A percentile compares a stretch with the other conserved stretches of the same genome.
phyloP scores from a whole-genome alignment of 2,113 vertebrate genomes.

The Egretta garzetta region DNA sequence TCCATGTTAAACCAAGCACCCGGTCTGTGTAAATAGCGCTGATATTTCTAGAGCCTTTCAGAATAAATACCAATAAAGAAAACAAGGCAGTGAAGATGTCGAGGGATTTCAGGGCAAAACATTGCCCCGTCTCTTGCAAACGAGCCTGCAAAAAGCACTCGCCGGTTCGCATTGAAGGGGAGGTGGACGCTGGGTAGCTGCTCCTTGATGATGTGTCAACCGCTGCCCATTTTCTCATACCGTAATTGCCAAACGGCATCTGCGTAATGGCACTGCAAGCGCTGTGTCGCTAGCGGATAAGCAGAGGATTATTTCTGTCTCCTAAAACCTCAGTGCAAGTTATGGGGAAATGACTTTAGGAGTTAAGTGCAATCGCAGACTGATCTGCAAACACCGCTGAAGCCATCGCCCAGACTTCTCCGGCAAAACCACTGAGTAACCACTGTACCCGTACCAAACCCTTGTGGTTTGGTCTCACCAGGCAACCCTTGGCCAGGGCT shows the following conservation, averaged over 20 bases:
- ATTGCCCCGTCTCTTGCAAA: not conserved
- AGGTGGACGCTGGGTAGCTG: not conserved
- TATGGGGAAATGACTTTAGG: not conserved
- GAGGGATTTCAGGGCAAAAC: not conserved
- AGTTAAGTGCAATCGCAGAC: not conserved
- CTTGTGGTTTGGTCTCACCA: not conserved
- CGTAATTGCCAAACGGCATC: not conserved
- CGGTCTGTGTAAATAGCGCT: slow-evolving; percentile 8
- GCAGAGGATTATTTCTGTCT: not conserved
- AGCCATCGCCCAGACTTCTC: not conserved
- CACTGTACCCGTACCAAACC: accelerated
- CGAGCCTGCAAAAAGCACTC: not conserved
- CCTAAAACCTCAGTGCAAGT: not conserved
- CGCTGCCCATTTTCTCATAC: not conserved
- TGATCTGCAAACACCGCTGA: not conserved
- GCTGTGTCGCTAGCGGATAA: accelerated
- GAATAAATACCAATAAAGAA: slow-evolving; percentile 47
- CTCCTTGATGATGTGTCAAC: not conserved
- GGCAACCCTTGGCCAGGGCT: not conserved
- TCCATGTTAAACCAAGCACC: not conserved
- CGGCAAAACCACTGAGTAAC: not conserved
- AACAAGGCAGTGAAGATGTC: not conserved
- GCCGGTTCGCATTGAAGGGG: accelerated
- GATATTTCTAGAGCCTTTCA: slow-evolving; percentile 36
- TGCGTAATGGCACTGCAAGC: not conserved